Evolutionary conservation across 2,888 invertebrate species (phyloP), one percentile per base, ranked within the genome.

Genomic region (Conistra vaccinii): DNA sequence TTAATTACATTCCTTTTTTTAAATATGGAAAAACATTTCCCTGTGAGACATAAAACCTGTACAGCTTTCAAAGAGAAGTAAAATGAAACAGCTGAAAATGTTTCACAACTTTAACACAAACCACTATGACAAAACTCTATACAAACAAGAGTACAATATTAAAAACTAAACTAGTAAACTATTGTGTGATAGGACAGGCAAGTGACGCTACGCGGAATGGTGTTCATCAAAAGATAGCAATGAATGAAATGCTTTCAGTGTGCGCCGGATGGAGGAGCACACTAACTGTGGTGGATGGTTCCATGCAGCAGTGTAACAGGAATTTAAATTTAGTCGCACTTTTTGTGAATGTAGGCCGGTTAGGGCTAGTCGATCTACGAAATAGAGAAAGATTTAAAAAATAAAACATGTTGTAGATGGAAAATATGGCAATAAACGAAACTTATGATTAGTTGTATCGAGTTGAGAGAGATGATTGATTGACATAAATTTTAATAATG

Each of bases 191-290:
- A 42, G 67, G 73, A 87, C 86, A 84, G 58, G 55, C 12, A 69
- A 77, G 75, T 80, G 76, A 73, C 67, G 68, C 53, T 66, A 45
- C 76, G 76, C 81, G 63, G 79, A 68, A 82, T 45, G 79, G 81
- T 80, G 86, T 83, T 80, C 83, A 73, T 81, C 80, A 80, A 76
- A 74, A 85, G 80, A 80, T 82, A 79, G 76, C 78, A 75, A 79
- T 83, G 78, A 86, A 86, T 83, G 84, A 79, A 84, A 83, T 69
- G 77, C 76, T 79, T 80, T 86, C 70, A 74, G 70, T 62, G 61
- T 26, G 61, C 35, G 45, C 42, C 80, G 80, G 85, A 80, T 69
- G 76, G 60, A 74, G 67, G 42, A 73, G 55, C 68, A 58, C 55
- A 63, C 73, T 57, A 66, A 76, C 61, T 74, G 72, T 67, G 6